Base-by-base conservation (phyloP, 2,888 invertebrate genomes). In the Sclerodermus sp. region DNA sequence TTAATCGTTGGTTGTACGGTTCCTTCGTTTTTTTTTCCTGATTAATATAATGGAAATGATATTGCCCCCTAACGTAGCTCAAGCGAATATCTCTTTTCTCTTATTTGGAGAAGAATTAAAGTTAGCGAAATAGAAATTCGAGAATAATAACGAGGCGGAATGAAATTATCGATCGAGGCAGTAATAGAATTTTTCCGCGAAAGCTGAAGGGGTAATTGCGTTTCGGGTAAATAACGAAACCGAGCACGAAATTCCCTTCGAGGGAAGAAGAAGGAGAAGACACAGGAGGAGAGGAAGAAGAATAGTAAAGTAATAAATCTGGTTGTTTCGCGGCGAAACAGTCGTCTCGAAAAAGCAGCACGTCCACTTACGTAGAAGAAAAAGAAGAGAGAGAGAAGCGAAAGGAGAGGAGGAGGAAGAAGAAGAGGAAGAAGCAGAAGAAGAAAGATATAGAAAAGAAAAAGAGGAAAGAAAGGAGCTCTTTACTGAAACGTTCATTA, bases 401-500 rank as follows among this genome's bases (percentile, higher is more conserved):
- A 9, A 31, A 31, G 6, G 31, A 31, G 12, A 12, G 31, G 12
- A 31, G 31, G 6, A 31, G 31, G 31, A 31, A 12, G 31, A 6
- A 6, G 6, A 6, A 12, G 8, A 31, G 31, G 8, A 31, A 31
- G 12, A 9, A 12, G 8, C 6, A 12, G 8, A 9, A 6, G 12
- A 31, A 31, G 31, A 31, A 9, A 31, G 31, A 9, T 31, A 6
- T 31, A 31, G 31, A 31, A 31, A 31, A 9, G 31, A 31, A 31
- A 31, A 12, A 31, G n/a, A 34, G 49, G 34, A 29, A 14, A 40
- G 23, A 36, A 14, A 12, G 18, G 18, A 14, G 31, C 42, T 45
- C 40, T 37, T 49, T 51, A 36, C 17, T 16, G 34, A 46, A 43
- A 45, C 52, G 47, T 59, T 60, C 53, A 55, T 60, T 59, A 60